Conservation (phyloP, 2,888 invertebrate genomes). For the Polyommatus iphigenia region DNA sequence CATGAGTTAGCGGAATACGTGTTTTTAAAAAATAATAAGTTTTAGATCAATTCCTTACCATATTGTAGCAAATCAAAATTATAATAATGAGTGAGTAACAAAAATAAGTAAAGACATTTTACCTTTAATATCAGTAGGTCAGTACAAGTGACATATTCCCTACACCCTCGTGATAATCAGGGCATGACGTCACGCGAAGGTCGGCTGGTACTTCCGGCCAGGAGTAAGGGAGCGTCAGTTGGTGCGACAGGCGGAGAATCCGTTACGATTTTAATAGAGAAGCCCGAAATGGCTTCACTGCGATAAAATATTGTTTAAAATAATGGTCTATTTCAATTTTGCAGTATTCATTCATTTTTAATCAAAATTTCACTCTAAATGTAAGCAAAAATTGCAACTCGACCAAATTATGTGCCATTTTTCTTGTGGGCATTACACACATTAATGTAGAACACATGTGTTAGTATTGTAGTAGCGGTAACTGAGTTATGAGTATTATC, state of each 20-base stretch:
- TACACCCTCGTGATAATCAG: neutral
- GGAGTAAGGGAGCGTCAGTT: neutral
- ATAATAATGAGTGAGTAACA: neutral
- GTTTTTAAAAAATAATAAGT: no score
- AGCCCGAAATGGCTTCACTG: neutral
- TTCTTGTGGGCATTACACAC: no score
- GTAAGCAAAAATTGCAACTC: no score
- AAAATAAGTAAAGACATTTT: neutral
- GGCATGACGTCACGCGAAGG: slow-evolving; percentile 4
- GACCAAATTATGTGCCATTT: no score
- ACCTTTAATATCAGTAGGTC: neutral
- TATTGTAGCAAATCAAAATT: no score
- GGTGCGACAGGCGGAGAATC: neutral
- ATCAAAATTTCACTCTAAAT: no score
- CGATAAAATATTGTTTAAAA: no score
- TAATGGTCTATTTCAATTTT: neutral
- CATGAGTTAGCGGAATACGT: no score
- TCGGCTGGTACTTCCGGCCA: neutral
- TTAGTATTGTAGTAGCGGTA: no score
- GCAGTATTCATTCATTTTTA: neutral
- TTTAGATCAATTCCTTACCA: no score
- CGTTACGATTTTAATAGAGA: neutral
- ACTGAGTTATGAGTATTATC: no score
- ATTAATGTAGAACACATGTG: no score
- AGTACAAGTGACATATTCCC: neutral